These are phyloP conservation scores for Candidula unifasciata DNA, from an alignment of 2,888 invertebrate species.

Conservation along the genomic window DNA sequence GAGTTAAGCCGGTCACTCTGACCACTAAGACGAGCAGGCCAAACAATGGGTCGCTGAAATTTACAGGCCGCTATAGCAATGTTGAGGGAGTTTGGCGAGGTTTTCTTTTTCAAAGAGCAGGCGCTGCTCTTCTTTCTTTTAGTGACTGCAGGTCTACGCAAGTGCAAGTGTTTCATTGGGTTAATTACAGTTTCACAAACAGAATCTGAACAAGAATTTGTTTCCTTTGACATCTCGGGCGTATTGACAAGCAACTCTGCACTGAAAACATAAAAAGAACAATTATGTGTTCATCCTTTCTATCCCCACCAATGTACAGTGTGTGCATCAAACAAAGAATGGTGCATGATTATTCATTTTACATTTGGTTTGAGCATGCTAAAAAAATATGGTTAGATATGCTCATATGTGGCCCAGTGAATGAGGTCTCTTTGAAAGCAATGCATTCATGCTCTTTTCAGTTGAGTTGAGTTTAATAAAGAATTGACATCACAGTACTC, in stretches of 20 bases:
- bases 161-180: slow-evolving; percentile 42
- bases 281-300: no score
- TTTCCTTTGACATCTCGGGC: background rate
- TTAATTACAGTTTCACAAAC: slow-evolving; percentile 19
- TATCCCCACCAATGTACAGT: no score
- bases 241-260: slow-evolving; percentile 36
- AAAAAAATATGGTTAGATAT: no score
- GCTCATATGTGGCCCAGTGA: no score
- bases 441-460: no score
- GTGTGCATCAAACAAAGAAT: no score
- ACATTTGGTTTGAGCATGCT: no score
- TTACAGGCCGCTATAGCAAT: slow-evolving; percentile 38
- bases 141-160: slow-evolving; percentile 1
- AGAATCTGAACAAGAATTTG: slow-evolving; percentile 11
- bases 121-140: background rate
- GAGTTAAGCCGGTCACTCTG: background rate
- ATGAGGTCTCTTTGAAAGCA: no score
- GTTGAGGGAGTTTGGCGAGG: slow-evolving; percentile 22
- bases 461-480: no score
- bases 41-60: slow-evolving; percentile 38
- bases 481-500: no score
- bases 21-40: slow-evolving; percentile 40
- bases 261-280: background rate
- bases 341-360: no score
- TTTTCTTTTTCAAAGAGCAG: background rate